Conservation (phyloP, 2,888 invertebrate genomes). For the Atrina japonica region DNA sequence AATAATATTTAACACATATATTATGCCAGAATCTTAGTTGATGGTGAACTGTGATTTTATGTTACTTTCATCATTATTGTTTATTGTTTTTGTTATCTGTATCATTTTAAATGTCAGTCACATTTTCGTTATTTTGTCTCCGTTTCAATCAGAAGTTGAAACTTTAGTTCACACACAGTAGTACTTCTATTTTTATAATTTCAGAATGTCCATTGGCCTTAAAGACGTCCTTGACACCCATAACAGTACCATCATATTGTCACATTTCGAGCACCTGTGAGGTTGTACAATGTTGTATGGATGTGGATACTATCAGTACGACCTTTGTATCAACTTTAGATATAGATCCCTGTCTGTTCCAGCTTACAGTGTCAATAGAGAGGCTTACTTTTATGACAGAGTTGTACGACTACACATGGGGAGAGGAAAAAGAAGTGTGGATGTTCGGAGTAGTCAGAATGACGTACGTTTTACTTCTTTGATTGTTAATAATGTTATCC, state of each 20-base stretch:
- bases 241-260: conserved; percentile 34
- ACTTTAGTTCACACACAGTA: too few relatives aligned
- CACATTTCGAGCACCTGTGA: conserved; percentile 44
- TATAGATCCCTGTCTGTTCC: conserved; percentile 37
- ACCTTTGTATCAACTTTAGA: conserved; percentile 27
- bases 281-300: conserved; percentile 47
- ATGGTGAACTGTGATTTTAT: too few relatives aligned
- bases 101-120: neutral
- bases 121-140: neutral
- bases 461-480: conserved; percentile 14
- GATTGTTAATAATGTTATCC: too few relatives aligned
- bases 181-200: too few relatives aligned
- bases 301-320: conserved; percentile 25
- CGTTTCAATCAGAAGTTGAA: too few relatives aligned
- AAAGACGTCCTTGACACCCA: conserved; percentile 6
- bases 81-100: neutral
- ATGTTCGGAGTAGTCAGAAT: conserved; percentile 36
- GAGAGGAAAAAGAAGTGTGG: conserved; percentile 37
- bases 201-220: conserved; percentile 25
- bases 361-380: conserved; percentile 38
- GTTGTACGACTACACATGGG: conserved; percentile 34
- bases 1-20: too few relatives aligned
- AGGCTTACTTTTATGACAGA: conserved; percentile 33
- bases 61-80: too few relatives aligned
- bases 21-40: too few relatives aligned